A percentile compares a stretch with the other conserved stretches of the same genome.
These are phyloP conservation scores for Philypnodon macrostomus DNA, from an alignment of 2,797 vertebrate genomes.

Conservation along the genomic window DNA sequence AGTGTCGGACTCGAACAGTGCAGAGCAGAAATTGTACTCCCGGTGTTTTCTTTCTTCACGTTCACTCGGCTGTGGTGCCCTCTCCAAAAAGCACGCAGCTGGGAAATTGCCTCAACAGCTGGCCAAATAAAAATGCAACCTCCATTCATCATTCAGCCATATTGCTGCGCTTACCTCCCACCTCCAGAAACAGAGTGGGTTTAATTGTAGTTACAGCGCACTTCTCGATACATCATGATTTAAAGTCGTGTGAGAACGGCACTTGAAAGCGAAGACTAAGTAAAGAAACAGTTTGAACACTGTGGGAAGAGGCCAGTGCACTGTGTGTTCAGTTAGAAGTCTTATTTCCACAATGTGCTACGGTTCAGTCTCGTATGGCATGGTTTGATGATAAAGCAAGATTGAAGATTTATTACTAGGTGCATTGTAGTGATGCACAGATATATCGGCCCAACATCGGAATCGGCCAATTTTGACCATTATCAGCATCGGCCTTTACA, in stretches of 20 bases:
- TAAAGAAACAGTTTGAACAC: slow-evolving; percentile 27
- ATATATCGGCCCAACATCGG: no score
- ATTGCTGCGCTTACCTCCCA: slow-evolving; percentile 20
- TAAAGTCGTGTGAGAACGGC: slow-evolving; percentile 41
- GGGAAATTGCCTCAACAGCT: slow-evolving; percentile 38
- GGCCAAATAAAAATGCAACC: slow-evolving; percentile 30
- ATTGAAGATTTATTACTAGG: background rate
- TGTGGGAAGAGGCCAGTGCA: slow-evolving; percentile 49
- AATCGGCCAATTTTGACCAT: no score
- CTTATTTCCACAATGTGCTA: slow-evolving; percentile 1
- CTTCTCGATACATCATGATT: slow-evolving; percentile 43
- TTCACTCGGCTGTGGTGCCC: slow-evolving; percentile 28
- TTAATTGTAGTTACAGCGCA: slow-evolving; percentile 38
- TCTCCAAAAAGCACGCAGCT: slow-evolving; percentile 7
- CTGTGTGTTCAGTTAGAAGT: slow-evolving; percentile 51
- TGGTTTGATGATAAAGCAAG: background rate
- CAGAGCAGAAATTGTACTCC: slow-evolving; percentile 20
- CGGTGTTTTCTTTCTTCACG: slow-evolving; percentile 18
- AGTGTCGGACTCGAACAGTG: background rate
- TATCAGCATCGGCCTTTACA: no score
- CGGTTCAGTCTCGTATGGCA: background rate
- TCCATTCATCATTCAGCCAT: slow-evolving; percentile 33
- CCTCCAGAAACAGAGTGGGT: slow-evolving; percentile 22
- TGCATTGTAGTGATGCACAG: no score
- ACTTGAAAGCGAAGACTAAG: slow-evolving; percentile 30